phyloP scores from a whole-genome alignment of 1,140 invertebrate genomes.

The Dendroctonus valens region DNA sequence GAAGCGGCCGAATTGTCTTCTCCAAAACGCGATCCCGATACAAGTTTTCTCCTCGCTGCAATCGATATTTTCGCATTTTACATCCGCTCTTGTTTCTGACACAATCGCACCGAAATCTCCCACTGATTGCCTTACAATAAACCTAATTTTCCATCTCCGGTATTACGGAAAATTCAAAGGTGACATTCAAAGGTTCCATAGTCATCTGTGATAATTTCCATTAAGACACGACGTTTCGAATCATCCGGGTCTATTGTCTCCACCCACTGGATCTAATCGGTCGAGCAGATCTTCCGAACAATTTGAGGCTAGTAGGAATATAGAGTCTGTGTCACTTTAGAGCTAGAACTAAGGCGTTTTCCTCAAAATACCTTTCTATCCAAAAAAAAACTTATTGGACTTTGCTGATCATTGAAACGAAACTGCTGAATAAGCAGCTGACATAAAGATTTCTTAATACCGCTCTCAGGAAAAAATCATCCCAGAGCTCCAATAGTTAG shows the following conservation, averaged over 20 bases:
- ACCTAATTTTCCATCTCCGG: conserved; percentile 25
- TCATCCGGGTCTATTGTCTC: conserved; percentile 32
- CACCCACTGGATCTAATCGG: conserved; percentile 14
- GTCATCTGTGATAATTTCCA: conserved; percentile 25
- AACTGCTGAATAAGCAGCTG: too few relatives aligned
- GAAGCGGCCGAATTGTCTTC: too few relatives aligned
- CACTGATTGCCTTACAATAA: conserved; percentile 31
- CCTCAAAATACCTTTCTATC: too few relatives aligned
- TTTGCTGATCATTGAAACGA: too few relatives aligned
- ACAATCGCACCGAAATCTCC: conserved; percentile 12
- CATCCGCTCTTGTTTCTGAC: conserved; percentile 6
- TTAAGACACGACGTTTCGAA: conserved; percentile 25
- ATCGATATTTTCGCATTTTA: too few relatives aligned
- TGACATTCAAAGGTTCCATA: conserved; percentile 20
- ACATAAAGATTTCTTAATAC: too few relatives aligned
- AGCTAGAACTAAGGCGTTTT: too few relatives aligned
- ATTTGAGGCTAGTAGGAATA: conserved; percentile 17
- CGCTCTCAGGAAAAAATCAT: too few relatives aligned
- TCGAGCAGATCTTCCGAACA: conserved; percentile 26
- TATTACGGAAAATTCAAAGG: conserved; percentile 18
- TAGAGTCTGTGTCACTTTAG: neutral
- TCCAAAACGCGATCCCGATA: too few relatives aligned
- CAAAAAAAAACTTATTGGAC: too few relatives aligned
- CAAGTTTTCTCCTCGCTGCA: too few relatives aligned
- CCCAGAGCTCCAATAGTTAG: too few relatives aligned